Evolutionary conservation across 2,888 invertebrate species (phyloP), one percentile per base, ranked within the genome.

Genomic region (Chalcosyrphus nemorum): DNA sequence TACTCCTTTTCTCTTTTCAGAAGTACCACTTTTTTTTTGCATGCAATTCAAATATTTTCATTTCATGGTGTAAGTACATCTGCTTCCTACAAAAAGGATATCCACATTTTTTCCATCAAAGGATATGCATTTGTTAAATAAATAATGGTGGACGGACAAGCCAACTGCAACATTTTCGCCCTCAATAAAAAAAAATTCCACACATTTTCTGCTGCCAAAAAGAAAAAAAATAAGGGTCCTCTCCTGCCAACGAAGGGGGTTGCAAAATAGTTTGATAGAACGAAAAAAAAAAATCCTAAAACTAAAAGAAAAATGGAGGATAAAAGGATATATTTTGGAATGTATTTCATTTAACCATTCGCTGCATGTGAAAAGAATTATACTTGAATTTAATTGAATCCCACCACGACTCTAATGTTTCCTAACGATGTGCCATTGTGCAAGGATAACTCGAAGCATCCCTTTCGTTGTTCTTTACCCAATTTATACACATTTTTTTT

Each of bases 361-460:
- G 50, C 72, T 72, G 68, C 77, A 74, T 77, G 77, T 56, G 78
- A 66, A 74, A 77, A 43, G 59, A 52, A 57, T 24, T 59, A 41
- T 76, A 61, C 61, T 70, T 54, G 54, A 84, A 78, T 84, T 84
- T 84, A 84, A 84, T 84, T 78, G 82, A 78, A 84, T 74, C 82
- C 47, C 82, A 78, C 78, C 78, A 84, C 68, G 74, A 77, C 61
- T 78, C 61, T 84, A 41, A 78, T 82, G 82, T 77, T 68, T 56
- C 47, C 71, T 68, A 72, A 82, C 72, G 82, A 76, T 61, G 50
- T 56, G 57, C 17, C 57, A 74, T 74, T 66, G 52, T 75, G 47
- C 47, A 65, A 66, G 82, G 77, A 66, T 72, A 71, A 72, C 29
- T 61, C 32, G 21, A 52, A 72, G 29, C 78, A 78, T 78, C 74